Percentiles rank a stretch among this genome's conserved stretches.
Evolutionary conservation across 2,113 vertebrate species (phyloP).

Genomic region (Trachemys scripta): DNA sequence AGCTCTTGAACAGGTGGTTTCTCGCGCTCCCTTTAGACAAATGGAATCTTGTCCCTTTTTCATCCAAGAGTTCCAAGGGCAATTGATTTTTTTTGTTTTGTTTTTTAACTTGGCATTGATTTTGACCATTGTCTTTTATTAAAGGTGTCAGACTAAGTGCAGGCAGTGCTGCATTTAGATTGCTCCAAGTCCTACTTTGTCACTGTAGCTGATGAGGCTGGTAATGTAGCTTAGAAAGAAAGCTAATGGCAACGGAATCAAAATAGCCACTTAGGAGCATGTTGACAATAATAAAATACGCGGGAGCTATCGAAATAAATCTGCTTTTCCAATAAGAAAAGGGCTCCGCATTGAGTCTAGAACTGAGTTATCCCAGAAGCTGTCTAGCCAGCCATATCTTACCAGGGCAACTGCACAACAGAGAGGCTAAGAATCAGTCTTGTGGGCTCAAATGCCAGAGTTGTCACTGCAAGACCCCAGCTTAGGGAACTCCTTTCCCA

Average conservation of each 20-base stretch:
- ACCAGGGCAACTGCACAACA: background rate
- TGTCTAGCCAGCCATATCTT: background rate
- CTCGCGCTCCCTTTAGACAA: background rate
- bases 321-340: background rate
- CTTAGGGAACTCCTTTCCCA: background rate
- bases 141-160: background rate
- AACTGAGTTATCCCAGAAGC: background rate
- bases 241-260: background rate
- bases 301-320: background rate
- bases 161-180: background rate
- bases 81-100: fast-evolving
- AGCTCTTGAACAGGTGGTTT: background rate
- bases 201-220: background rate
- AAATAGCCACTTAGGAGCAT: background rate
- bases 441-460: background rate
- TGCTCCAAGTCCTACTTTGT: background rate
- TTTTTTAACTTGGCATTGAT: background rate
- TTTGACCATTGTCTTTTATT: background rate
- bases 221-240: background rate
- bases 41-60: background rate
- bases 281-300: background rate
- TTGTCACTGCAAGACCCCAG: background rate
- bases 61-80: background rate
- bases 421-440: background rate
- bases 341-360: background rate